Base-by-base conservation (phyloP, 2,888 invertebrate genomes). In the Drosophila sordidapex region DNA sequence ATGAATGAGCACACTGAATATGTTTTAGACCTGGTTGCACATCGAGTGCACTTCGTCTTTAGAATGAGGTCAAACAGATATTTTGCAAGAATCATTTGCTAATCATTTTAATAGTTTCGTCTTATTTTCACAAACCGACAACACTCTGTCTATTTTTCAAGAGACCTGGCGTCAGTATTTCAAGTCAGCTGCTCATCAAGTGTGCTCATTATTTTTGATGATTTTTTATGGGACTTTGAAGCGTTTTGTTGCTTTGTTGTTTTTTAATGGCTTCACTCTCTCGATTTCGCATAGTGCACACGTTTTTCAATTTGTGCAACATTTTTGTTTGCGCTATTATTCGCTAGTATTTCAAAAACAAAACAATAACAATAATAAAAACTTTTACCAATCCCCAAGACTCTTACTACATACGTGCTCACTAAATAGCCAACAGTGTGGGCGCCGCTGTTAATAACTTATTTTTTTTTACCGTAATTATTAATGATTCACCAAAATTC, bases 41-140 rank as follows among this genome's bases (percentile, higher is more conserved):
- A 84, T 89, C 56, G 76, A 87, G 88, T 64, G 70, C 72, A 67
- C 25, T 51, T 53, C 51, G 27, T 11, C 46, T 15, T 43, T 33
- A 81, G 82, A 83, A 83, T 69, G 84, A 71, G 87, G 65, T 52
- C 67, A 74, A 69, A 46, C 51, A 52, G 58, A 74, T 87, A 74
- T 89, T 89, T 89, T 51, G 79, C 68, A 87, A 83, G 69, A 83
- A 78, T 70, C 49, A 78, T 81, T 81, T 70, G 63, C 56, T 60
- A 58, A 76, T 76, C 66, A 70, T 64, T 53, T 46, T 56, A 43
- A 62, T 59, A 54, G 60, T 36, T 60, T 62, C 46, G 18, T 31
- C 33, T 36, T 61, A 29, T 59, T 54, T 54, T 40, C 33, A 48
- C 31, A 18, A 25, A 4, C 46, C 15, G 15, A 46, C 46, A 46